Percentiles rank a stretch among this genome's conserved stretches.
Evolutionary conservation across 2,797 vertebrate species (phyloP).

Genomic region (Menidia menidia): DNA sequence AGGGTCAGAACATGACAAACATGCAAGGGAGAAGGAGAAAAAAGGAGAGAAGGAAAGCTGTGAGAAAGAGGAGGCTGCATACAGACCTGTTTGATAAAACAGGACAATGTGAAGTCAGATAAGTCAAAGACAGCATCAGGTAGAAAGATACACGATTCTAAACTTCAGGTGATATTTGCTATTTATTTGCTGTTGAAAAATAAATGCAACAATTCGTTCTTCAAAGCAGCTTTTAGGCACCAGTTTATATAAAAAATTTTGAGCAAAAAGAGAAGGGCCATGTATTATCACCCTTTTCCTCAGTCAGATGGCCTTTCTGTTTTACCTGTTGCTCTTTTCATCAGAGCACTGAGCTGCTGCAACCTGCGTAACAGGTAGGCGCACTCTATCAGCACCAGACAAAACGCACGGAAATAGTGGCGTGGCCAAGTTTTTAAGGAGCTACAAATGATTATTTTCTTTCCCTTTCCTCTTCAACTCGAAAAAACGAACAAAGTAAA

Average conservation of each 20-base stretch:
- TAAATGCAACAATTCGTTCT: neutral
- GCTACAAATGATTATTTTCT: neutral
- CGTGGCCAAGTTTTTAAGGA: slow-evolving; percentile 1
- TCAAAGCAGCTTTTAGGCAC: neutral
- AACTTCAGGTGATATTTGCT: slow-evolving; percentile 13
- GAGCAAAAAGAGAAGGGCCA: neutral
- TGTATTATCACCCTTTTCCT: neutral
- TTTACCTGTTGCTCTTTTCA: slow-evolving; percentile 66
- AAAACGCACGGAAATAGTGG: neutral
- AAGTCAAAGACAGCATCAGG: slow-evolving; percentile 19
- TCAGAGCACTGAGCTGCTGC: slow-evolving; percentile 36
- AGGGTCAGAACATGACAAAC: slow-evolving; percentile 71
- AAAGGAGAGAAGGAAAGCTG: slow-evolving; percentile 77
- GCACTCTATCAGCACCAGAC: slow-evolving; percentile 10
- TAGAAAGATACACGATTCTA: neutral
- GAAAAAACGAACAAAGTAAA: neutral
- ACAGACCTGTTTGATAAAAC: slow-evolving; percentile 63
- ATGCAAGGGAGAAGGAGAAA: slow-evolving; percentile 78
- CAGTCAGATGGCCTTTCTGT: neutral
- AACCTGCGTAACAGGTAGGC: slow-evolving; percentile 55
- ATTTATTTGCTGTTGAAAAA: neutral
- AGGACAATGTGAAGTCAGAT: slow-evolving; percentile 55
- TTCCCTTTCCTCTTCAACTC: neutral
- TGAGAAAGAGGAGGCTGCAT: slow-evolving; percentile 79
- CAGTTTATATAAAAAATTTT: neutral